Percentiles rank a stretch among this genome's conserved stretches.
These are phyloP conservation scores for Fopius arisanus DNA, from an alignment of 1,140 invertebrate species.

Conservation along the genomic window DNA sequence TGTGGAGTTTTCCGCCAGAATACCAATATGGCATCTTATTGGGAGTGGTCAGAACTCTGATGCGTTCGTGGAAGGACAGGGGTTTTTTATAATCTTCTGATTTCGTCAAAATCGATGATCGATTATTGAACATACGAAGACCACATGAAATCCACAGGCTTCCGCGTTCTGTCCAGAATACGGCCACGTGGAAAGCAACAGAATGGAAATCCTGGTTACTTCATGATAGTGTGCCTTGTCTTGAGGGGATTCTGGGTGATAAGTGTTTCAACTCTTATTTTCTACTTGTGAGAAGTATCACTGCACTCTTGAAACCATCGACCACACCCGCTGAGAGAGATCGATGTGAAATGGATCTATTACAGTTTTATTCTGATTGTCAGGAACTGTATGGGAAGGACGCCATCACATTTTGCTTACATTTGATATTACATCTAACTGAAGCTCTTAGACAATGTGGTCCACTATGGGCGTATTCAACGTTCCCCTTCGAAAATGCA, in stretches of 20 bases:
- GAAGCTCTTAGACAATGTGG: constrained; percentile 6
- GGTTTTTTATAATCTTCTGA: not conserved
- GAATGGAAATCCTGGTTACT: constrained; percentile 39
- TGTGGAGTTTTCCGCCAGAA: constrained; percentile 28
- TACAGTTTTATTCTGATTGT: not conserved
- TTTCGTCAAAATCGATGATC: constrained; percentile 11
- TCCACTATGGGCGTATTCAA: not conserved
- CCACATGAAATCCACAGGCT: constrained; percentile 29
- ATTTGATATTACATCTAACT: not conserved
- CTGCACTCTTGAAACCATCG: not conserved
- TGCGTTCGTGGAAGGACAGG: constrained; percentile 6
- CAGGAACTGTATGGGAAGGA: not conserved
- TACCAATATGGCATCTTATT: constrained; percentile 28
- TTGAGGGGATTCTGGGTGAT: constrained; percentile 28
- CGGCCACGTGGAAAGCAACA: constrained; percentile 28
- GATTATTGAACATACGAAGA: constrained; percentile 21
- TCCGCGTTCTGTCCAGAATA: not conserved
- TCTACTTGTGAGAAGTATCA: constrained; percentile 20
- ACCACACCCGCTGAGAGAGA: not conserved
- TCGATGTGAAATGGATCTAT: not conserved
- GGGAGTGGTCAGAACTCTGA: constrained; percentile 27
- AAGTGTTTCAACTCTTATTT: constrained; percentile 34
- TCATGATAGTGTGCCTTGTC: constrained; percentile 26
- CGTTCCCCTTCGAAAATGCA: not conserved
- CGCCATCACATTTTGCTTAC: not conserved